Percentiles rank a stretch among this genome's conserved stretches.
These are phyloP conservation scores for Leptosomus discolor DNA, from an alignment of 2,113 vertebrate species.

Conservation along the genomic window DNA sequence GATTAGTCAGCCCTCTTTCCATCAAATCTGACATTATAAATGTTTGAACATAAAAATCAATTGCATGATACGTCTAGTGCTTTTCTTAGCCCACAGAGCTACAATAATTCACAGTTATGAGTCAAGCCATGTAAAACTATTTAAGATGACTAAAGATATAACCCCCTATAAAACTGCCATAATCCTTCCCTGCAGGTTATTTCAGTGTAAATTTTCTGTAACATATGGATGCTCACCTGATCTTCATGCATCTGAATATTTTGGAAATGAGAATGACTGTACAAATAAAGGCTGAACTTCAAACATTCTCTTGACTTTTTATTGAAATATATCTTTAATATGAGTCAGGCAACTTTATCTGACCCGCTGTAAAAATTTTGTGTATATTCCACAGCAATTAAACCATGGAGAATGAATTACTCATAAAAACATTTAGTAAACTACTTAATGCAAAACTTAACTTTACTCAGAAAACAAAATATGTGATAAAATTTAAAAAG, in stretches of 20 bases:
- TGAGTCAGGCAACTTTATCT: neutral
- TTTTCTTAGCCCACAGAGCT: constrained; percentile 12
- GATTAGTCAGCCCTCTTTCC: constrained; percentile 2
- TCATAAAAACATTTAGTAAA: neutral
- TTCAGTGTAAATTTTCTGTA: constrained; percentile 30
- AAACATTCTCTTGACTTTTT: neutral
- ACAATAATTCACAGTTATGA: neutral
- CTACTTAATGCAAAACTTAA: neutral
- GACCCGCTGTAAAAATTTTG: neutral
- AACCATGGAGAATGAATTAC: neutral
- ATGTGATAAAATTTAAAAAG: neutral
- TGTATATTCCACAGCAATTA: neutral
- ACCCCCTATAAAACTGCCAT: neutral
- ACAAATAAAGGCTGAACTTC: neutral
- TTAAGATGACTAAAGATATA: neutral
- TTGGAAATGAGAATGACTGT: neutral
- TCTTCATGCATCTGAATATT: neutral
- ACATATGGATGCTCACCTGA: neutral
- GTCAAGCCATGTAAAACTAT: constrained; percentile 18
- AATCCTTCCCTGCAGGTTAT: constrained; percentile 22
- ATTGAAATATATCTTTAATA: neutral
- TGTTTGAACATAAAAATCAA: constrained; percentile 46
- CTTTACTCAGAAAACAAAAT: neutral
- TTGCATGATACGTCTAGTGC: neutral
- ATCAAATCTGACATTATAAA: constrained; percentile 49